Conservation (phyloP, 1,140 invertebrate species). For the Leptinotarsa defecta region DNA sequence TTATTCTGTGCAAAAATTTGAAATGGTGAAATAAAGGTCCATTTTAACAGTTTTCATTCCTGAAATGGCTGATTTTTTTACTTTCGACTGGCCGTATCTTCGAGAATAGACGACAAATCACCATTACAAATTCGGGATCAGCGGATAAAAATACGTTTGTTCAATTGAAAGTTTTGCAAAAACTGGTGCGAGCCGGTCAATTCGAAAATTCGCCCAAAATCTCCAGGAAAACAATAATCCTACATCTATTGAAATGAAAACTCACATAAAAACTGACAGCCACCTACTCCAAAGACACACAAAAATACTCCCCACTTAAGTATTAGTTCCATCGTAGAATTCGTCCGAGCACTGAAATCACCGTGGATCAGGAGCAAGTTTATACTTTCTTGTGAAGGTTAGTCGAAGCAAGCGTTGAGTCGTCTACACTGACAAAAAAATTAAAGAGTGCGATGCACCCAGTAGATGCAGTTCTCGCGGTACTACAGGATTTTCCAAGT, state of each 20-base stretch:
- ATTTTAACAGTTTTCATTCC: too few relatives aligned
- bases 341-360: not conserved
- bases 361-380: not conserved
- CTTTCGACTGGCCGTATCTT: too few relatives aligned
- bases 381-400: not conserved
- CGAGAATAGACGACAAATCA: too few relatives aligned
- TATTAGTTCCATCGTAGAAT: not conserved
- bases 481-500: not conserved
- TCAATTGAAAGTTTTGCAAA: too few relatives aligned
- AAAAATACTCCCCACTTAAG: not conserved
- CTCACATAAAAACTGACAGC: not conserved
- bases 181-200: too few relatives aligned
- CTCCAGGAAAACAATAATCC: too few relatives aligned
- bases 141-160: too few relatives aligned
- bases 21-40: too few relatives aligned
- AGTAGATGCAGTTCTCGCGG: not conserved
- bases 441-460: not conserved
- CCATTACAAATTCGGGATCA: too few relatives aligned
- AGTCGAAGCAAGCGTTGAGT: not conserved
- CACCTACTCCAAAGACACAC: not conserved
- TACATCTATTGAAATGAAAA: not conserved
- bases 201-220: too few relatives aligned
- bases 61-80: too few relatives aligned
- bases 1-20: too few relatives aligned
- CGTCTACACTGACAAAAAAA: not conserved